A percentile compares a stretch with the other conserved stretches of the same genome.
Conservation (phyloP, 2,888 invertebrate genomes). For the Acholoe squamosa region DNA sequence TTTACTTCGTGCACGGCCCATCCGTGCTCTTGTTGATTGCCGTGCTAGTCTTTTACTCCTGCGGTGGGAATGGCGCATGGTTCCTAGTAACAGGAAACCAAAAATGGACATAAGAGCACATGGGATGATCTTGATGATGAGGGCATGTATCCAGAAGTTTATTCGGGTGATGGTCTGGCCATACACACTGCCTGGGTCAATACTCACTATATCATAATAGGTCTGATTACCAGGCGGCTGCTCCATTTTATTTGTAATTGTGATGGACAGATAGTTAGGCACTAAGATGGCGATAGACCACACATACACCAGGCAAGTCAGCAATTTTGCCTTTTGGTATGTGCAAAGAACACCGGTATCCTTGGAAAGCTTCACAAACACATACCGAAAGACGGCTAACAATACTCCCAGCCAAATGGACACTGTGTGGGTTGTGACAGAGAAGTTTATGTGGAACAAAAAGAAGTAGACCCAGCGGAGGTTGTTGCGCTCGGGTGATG, state of each 20-base stretch:
- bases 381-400: conserved; percentile 94
- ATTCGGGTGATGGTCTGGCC: conserved; percentile 60
- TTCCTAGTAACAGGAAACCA: conserved; percentile 80
- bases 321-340: conserved; percentile 10
- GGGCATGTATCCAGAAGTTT: conserved; percentile 90
- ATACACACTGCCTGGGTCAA: conserved; percentile 1
- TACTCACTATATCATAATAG: conserved; percentile 42
- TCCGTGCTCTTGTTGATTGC: not conserved
- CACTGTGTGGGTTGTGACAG: conserved; percentile 93
- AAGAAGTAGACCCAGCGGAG: conserved; percentile 83
- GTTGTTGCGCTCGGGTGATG: conserved; percentile 77
- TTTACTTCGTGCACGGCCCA: conserved; percentile 69
- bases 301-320: conserved; percentile 35
- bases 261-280: conserved; percentile 59
- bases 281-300: conserved; percentile 48
- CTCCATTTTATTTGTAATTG: not conserved
- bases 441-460: conserved; percentile 92
- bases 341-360: conserved; percentile 85
- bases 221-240: conserved; percentile 6
- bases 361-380: conserved; percentile 88
- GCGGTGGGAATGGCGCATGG: conserved; percentile 66
- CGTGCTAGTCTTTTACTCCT: conserved; percentile 61
- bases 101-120: conserved; percentile 92
- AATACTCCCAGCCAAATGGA: conserved; percentile 96
- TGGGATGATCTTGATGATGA: conserved; percentile 95